Percentiles rank a stretch among this genome's conserved stretches.
phyloP scores from a whole-genome alignment of 2,797 vertebrate genomes.

The Podargus strigoides region DNA sequence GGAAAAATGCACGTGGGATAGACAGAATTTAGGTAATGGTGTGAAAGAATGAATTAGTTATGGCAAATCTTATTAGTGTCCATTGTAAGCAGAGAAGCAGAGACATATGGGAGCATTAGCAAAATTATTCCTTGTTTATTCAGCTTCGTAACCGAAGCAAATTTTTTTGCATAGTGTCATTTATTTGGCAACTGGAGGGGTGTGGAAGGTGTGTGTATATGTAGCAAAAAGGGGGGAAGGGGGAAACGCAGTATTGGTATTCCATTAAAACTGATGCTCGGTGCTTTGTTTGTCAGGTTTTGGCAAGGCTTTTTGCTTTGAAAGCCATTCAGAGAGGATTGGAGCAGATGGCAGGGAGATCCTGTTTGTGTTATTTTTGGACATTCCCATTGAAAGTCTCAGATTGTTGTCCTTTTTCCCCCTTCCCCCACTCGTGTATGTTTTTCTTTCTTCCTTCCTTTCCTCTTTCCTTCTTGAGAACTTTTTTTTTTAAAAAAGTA shows the following conservation, averaged over 20 bases:
- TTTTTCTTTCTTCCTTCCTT: slow-evolving; percentile 37
- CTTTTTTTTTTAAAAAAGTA: background rate
- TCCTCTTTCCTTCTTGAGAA: background rate
- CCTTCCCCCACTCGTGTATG: background rate
- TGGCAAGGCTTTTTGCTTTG: slow-evolving; percentile 54
- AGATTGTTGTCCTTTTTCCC: slow-evolving; percentile 43
- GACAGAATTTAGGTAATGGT: slow-evolving; percentile 23
- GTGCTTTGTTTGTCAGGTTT: slow-evolving; percentile 56
- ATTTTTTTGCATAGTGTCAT: slow-evolving; percentile 70
- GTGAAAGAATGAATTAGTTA: slow-evolving; percentile 76
- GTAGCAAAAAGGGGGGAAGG: background rate
- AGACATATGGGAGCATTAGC: slow-evolving; percentile 71
- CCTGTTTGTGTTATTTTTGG: slow-evolving; percentile 62
- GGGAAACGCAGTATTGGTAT: slow-evolving; percentile 33
- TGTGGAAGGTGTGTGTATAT: slow-evolving; percentile 53
- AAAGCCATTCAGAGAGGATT: slow-evolving; percentile 54
- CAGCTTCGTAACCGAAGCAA: slow-evolving; percentile 61
- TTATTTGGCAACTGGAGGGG: slow-evolving; percentile 70
- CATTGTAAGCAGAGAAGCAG: slow-evolving; percentile 67
- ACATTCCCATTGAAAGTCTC: slow-evolving; percentile 47
- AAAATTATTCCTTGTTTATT: slow-evolving; percentile 73
- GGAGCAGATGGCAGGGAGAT: slow-evolving; percentile 50
- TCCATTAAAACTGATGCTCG: slow-evolving; percentile 46
- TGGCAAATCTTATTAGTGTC: slow-evolving; percentile 76
- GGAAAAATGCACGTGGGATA: slow-evolving; percentile 3